Percentiles rank a stretch among this genome's conserved stretches.
These are phyloP conservation scores for Cheumatopsyche charites DNA, from an alignment of 1,140 invertebrate genomes.

Conservation along the genomic window DNA sequence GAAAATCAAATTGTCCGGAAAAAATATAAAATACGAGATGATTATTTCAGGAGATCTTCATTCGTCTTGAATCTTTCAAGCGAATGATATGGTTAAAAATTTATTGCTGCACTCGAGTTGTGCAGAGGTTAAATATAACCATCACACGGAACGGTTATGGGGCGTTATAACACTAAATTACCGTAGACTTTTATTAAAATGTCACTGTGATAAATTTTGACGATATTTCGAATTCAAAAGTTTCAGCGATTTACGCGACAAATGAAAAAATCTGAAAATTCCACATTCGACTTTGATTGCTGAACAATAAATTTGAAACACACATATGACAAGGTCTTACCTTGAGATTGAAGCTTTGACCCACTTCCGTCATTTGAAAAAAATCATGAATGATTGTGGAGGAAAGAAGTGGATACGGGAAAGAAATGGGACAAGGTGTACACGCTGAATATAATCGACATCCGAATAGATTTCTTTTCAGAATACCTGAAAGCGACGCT, in stretches of 20 bases:
- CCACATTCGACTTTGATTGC: neutral
- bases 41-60: neutral
- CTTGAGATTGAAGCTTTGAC: slow-evolving; percentile 4
- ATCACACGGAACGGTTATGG: slow-evolving; percentile 1
- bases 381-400: neutral
- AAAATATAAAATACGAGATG: too few relatives aligned
- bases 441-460: too few relatives aligned
- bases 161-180: neutral
- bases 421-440: slow-evolving; percentile 18
- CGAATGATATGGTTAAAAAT: slow-evolving; percentile 3
- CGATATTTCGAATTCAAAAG: too few relatives aligned
- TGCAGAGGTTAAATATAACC: slow-evolving; percentile 10
- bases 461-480: too few relatives aligned
- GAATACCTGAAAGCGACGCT: too few relatives aligned
- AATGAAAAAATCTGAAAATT: too few relatives aligned
- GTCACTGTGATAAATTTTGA: too few relatives aligned
- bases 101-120: slow-evolving; percentile 17
- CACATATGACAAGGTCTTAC: neutral
- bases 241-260: too few relatives aligned
- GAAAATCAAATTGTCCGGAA: too few relatives aligned
- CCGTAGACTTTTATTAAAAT: too few relatives aligned
- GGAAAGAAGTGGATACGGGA: neutral
- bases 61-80: slow-evolving; percentile 25
- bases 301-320: neutral
- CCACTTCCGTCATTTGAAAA: neutral